These are phyloP conservation scores for Thymelicus sylvestris DNA, from an alignment of 2,888 invertebrate genomes.

Conservation along the genomic window DNA sequence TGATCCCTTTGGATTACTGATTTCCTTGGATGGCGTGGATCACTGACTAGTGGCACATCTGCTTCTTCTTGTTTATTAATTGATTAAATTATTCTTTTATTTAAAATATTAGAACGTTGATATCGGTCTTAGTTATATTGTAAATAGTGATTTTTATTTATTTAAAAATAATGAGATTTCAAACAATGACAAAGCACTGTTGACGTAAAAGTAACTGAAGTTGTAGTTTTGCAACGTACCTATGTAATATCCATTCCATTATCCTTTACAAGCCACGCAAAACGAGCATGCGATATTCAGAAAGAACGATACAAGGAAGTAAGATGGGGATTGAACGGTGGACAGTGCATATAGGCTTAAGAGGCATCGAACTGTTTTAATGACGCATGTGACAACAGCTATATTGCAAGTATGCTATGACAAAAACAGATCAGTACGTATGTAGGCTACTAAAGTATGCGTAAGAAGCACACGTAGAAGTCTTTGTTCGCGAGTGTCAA, in stretches of 20 bases:
- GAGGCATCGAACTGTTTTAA: slow-evolving; percentile 15
- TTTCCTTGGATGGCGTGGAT: too few species aligned
- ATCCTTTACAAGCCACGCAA: not conserved
- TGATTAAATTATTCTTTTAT: too few species aligned
- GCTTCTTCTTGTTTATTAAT: too few species aligned
- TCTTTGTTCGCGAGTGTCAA: slow-evolving; percentile 11
- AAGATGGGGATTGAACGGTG: not conserved
- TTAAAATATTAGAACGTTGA: too few species aligned
- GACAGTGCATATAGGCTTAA: slow-evolving; percentile 10
- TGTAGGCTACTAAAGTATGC: not conserved
- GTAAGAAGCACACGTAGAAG: too few species aligned
- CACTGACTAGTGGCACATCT: too few species aligned
- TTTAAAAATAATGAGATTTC: too few species aligned
- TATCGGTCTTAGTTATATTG: too few species aligned
- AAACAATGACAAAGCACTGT: not conserved
- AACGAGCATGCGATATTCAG: not conserved
- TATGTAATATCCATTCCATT: not conserved
- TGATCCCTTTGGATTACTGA: too few species aligned
- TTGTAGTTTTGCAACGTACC: not conserved
- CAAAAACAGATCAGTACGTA: slow-evolving; percentile 5
- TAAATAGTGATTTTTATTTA: too few species aligned
- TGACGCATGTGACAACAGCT: slow-evolving; percentile 25
- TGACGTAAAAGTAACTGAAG: not conserved
- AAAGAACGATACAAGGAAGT: not conserved
- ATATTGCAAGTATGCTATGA: slow-evolving; percentile 17